These are phyloP conservation scores for Nemotelus pantherinus DNA, from an alignment of 2,888 invertebrate species.

Conservation along the genomic window DNA sequence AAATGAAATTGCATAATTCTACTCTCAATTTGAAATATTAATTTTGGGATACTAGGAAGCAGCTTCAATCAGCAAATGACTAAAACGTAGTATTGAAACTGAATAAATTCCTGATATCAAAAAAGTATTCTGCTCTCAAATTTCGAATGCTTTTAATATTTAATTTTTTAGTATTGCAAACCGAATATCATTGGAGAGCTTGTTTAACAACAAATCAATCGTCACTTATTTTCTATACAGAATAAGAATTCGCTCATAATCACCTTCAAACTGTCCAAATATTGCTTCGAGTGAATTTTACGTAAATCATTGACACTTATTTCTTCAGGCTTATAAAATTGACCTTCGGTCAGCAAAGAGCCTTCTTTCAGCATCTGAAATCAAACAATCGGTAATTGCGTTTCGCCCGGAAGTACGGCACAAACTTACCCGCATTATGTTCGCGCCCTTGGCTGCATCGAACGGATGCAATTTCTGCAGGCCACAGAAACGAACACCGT, in stretches of 20 bases:
- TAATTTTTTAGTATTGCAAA: too few relatives aligned
- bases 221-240: too few relatives aligned
- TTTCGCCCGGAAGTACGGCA: not conserved
- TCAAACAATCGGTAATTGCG: constrained; percentile 46
- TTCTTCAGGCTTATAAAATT: constrained; percentile 75
- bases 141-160: too few relatives aligned
- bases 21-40: too few relatives aligned
- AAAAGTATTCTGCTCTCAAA: too few relatives aligned
- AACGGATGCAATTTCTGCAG: constrained; percentile 88
- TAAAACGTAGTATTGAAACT: too few relatives aligned
- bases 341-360: constrained; percentile 70
- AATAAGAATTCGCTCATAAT: constrained; percentile 51
- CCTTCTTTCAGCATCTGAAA: constrained; percentile 70
- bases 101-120: too few relatives aligned
- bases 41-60: too few relatives aligned
- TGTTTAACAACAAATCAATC: too few relatives aligned
- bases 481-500: constrained; percentile 83
- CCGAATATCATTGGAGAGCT: too few relatives aligned
- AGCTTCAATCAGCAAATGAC: too few relatives aligned
- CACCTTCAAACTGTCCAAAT: constrained; percentile 79
- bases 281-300: constrained; percentile 79
- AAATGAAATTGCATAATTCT: too few relatives aligned
- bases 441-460: constrained; percentile 87
- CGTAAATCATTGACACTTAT: constrained; percentile 76
- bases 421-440: constrained; percentile 72